Percentiles rank a stretch among this genome's conserved stretches.
phyloP scores from a whole-genome alignment of 1,140 invertebrate species.

The Diorhabda sublineata region DNA sequence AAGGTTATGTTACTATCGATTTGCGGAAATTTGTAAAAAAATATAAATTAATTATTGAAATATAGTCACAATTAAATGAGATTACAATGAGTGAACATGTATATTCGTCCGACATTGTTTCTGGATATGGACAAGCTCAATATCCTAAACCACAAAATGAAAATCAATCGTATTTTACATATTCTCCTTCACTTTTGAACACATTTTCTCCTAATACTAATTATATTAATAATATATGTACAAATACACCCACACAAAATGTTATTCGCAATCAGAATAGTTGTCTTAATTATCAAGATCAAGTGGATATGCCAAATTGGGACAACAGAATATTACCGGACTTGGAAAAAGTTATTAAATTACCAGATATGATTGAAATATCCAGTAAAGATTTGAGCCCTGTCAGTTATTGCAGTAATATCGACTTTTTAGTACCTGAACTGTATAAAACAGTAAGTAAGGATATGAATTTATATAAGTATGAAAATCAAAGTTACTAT shows the following conservation, averaged over 20 bases:
- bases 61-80: too few species aligned
- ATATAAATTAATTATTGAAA: too few species aligned
- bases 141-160: too few species aligned
- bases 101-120: too few species aligned
- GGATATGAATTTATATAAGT: slow-evolving; percentile 29
- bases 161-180: too few species aligned
- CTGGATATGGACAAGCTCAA: too few species aligned
- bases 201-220: too few species aligned
- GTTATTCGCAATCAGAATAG: not conserved
- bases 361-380: slow-evolving; percentile 37
- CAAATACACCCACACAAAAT: not conserved
- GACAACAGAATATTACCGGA: slow-evolving; percentile 6
- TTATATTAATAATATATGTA: too few species aligned
- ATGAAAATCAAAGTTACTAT: slow-evolving; percentile 27
- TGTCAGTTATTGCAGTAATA: slow-evolving; percentile 34
- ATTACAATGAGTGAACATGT: too few species aligned
- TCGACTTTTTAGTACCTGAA: slow-evolving; percentile 30
- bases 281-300: not conserved
- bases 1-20: too few species aligned
- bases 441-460: slow-evolving; percentile 26
- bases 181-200: too few species aligned
- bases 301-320: slow-evolving; percentile 8
- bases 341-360: slow-evolving; percentile 20
- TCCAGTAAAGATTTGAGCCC: slow-evolving; percentile 39
- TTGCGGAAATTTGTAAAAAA: too few species aligned